A percentile compares a stretch with the other conserved stretches of the same genome.
phyloP scores from a whole-genome alignment of 2,888 invertebrate genomes.

The Temnothorax ravouxi region DNA sequence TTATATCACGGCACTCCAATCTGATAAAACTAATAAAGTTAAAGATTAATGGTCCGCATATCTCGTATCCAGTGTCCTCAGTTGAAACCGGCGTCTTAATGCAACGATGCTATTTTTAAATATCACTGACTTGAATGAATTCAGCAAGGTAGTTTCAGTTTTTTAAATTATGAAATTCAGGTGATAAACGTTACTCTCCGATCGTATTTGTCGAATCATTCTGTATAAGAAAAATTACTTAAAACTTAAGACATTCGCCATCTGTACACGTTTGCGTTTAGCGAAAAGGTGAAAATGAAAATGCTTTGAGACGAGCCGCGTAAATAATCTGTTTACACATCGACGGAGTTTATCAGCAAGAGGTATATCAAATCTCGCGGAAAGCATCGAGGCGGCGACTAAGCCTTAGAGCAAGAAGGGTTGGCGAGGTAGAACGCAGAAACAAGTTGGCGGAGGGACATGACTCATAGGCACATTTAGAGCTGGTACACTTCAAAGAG shows the following conservation, averaged over 20 bases:
- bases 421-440: conserved; percentile 71
- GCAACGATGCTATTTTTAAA: not conserved
- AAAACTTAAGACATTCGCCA: not conserved
- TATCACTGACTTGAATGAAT: conserved; percentile 1
- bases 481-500: conserved; percentile 73
- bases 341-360: conserved; percentile 60
- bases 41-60: conserved; percentile 23
- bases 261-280: not conserved
- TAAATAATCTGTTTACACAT: conserved; percentile 59
- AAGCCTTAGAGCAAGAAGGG: conserved; percentile 69
- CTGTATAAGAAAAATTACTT: not conserved
- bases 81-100: not conserved
- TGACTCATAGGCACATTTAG: conserved; percentile 71
- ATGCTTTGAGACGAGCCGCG: conserved; percentile 28
- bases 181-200: not conserved
- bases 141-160: not conserved
- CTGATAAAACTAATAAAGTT: conserved; percentile 54
- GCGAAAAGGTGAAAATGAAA: conserved; percentile 22
- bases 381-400: conserved; percentile 69
- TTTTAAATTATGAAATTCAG: not conserved
- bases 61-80: not conserved
- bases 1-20: conserved; percentile 57
- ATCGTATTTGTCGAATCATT: not conserved
- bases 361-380: conserved; percentile 48
- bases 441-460: conserved; percentile 73